Evolutionary conservation across 1,140 invertebrate species (phyloP), one percentile per base, ranked within the genome.

Genomic region (Holcopasites calliopsidis): DNA sequence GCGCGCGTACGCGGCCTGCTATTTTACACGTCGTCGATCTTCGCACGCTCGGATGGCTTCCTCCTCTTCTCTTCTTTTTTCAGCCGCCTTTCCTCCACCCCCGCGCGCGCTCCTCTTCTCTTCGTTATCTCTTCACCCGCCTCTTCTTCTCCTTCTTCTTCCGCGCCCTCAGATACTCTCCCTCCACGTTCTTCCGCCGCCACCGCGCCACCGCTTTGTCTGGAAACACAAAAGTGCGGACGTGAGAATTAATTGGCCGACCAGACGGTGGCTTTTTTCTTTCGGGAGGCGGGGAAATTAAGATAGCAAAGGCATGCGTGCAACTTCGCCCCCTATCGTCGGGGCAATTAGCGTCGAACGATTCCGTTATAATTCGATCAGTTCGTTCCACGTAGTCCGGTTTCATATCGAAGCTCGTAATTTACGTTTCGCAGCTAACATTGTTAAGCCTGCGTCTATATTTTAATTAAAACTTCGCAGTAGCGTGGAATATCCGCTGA

Each of bases 131-230:
- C 21, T 62, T 54, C n/a, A 5, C 13, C 16, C 26, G 61, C 40
- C 16, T 33, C 60, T n/a, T 68, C 60, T 66, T 54, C 33, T 31
- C 42, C 71, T 23, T 75, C 57, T 60, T 80, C 55, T 58, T 73
- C 76, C 58, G 60, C 76, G 54, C 57, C 77, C 80, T 84, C 86
- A 77, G 76, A 66, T 80, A 74, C 78, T 80, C 47, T 47, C 55
- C 44, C 71, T 76, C 76, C 80, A 72, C 55, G 76, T 87, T 71
- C 76, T 76, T 62, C 66, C 62, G 71, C 81, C 74, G 75, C 79
- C 83, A 75, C 82, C 84, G 65, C 80, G 83, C 78, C 78, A 77
- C 77, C 80, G 85, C 79, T 86, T 88, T 83, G 80, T 88, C 87
- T 89, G 86, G 21, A 83, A 88, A 81, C 49, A 84, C 62, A 71